Evolutionary conservation across 1,140 invertebrate genomes (phyloP).

Genomic region (Achatina immaculata): DNA sequence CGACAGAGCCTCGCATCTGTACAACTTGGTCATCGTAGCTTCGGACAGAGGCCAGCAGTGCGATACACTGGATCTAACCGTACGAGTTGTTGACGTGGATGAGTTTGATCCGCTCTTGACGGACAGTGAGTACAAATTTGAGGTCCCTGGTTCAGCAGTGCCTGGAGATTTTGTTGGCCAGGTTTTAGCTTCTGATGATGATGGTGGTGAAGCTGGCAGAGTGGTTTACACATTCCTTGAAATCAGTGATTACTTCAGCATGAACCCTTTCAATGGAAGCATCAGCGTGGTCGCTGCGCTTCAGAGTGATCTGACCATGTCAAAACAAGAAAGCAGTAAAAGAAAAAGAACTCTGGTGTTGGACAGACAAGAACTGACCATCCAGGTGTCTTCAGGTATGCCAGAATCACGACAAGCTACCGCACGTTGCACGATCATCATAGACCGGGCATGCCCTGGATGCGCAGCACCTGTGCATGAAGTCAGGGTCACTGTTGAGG

Average conservation of each 20-base stretch:
- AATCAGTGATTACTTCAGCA: constrained; percentile 86
- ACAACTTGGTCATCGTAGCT: constrained; percentile 86
- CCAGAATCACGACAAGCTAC: constrained; percentile 87
- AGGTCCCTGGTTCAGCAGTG: constrained; percentile 78
- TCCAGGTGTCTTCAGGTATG: constrained; percentile 84
- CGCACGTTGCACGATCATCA: constrained; percentile 86
- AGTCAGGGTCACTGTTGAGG: constrained; percentile 14
- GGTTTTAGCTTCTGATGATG: constrained; percentile 89
- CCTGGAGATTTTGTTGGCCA: constrained; percentile 86
- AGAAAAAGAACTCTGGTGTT: constrained; percentile 58
- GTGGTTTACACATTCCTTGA: constrained; percentile 83
- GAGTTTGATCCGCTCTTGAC: constrained; percentile 93
- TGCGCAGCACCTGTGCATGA: constrained; percentile 44
- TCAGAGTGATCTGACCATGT: constrained; percentile 69
- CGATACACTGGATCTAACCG: constrained; percentile 82
- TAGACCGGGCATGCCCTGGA: constrained; percentile 77
- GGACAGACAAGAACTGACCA: constrained; percentile 77
- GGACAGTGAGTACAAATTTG: constrained; percentile 84
- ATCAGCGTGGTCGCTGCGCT: constrained; percentile 86
- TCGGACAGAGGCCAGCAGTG: constrained; percentile 85
- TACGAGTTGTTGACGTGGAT: constrained; percentile 91
- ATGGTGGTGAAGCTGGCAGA: constrained; percentile 90
- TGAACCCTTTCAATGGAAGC: constrained; percentile 90
- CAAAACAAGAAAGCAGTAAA: constrained; percentile 45
- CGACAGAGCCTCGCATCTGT: constrained; percentile 83